These are phyloP conservation scores for Prionailurus viverrinus DNA, from an alignment of 2,113 vertebrate species.

Conservation along the genomic window DNA sequence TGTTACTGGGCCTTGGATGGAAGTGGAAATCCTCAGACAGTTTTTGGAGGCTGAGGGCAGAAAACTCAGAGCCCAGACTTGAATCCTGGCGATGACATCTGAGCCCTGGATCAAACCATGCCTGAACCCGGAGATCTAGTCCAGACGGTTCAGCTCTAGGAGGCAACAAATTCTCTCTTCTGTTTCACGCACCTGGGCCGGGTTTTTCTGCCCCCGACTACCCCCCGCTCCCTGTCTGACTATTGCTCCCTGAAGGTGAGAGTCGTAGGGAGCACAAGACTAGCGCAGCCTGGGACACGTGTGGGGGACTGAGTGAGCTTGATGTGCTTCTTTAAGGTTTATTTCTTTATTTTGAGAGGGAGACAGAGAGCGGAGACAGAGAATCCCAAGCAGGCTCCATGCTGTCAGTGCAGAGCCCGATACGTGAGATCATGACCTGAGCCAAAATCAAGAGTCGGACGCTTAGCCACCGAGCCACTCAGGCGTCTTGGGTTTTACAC, in stretches of 20 bases:
- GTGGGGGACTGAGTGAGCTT: not conserved
- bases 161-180: not conserved
- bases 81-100: not conserved
- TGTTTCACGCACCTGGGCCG: accelerated
- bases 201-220: not conserved
- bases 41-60: not conserved
- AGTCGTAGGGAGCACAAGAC: not conserved
- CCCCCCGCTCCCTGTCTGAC: not conserved
- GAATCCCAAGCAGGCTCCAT: no score
- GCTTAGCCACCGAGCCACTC: no score
- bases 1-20: not conserved
- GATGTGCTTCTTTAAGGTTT: no score
- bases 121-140: not conserved
- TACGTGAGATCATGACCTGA: no score
- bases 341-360: no score
- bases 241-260: not conserved
- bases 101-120: not conserved
- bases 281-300: not conserved
- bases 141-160: not conserved
- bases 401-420: no score
- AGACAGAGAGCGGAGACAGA: no score
- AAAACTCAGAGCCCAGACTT: not conserved
- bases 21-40: not conserved
- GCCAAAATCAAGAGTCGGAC: no score
- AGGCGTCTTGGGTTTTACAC: not conserved